phyloP scores from a whole-genome alignment of 2,888 invertebrate species.

The Autographa gamma region DNA sequence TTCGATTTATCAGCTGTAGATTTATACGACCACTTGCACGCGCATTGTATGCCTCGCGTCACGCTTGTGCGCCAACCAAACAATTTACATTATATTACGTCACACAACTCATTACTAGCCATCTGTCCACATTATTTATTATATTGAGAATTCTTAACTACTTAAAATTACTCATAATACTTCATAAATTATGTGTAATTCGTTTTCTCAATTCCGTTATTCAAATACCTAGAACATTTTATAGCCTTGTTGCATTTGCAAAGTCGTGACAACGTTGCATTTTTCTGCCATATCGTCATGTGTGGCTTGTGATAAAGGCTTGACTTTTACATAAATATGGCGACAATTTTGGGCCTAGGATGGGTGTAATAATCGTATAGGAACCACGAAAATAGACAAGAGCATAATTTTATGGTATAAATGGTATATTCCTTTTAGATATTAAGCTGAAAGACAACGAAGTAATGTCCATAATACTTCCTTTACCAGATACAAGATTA shows the following conservation, averaged over 20 bases:
- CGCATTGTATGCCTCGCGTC: conserved; percentile 11
- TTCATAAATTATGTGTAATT: conserved; percentile 3
- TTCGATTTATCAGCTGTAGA: conserved; percentile 13
- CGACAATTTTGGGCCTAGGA: neutral
- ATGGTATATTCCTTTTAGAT: too few relatives aligned
- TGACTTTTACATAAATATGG: neutral
- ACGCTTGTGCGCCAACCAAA: conserved; percentile 31
- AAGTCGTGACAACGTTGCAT: neutral
- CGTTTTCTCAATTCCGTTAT: conserved; percentile 1
- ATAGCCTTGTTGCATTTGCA: conserved; percentile 12
- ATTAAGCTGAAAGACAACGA: too few relatives aligned
- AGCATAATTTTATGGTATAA: too few relatives aligned
- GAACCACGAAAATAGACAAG: too few relatives aligned
- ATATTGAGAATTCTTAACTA: neutral
- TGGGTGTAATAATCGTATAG: too few relatives aligned
- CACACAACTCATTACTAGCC: conserved; percentile 3
- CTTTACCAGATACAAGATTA: too few relatives aligned
- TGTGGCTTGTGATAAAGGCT: neutral
- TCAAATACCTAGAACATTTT: conserved; percentile 6
- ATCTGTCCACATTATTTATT: neutral
- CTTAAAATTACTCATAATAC: neutral
- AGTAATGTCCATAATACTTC: too few relatives aligned
- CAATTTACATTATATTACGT: conserved; percentile 26
- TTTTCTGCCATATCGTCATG: neutral
- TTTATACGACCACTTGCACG: conserved; percentile 12